Base-by-base conservation (phyloP, 2,113 vertebrate species). In the Bostrychus sinensis region DNA sequence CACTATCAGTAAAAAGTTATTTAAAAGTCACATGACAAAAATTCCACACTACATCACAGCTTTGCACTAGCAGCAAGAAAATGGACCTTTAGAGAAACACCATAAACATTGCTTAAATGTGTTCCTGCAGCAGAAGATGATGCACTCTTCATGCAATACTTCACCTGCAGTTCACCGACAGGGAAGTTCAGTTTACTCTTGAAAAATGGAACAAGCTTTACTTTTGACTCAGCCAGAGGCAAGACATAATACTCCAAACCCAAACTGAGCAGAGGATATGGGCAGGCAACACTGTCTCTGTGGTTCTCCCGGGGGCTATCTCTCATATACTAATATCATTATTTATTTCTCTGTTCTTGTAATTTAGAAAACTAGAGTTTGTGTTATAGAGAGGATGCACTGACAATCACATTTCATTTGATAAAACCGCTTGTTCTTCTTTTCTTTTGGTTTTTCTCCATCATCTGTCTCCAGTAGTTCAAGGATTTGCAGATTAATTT, bases 151-250 rank as follows among this genome's bases (percentile, higher is more conserved):
- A 66, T 37, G 64, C 61, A 69, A 72, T 45, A 41, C 53, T 67
- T 53, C 66, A 70, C 66, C 66, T 74, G 25, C 32, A 78, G 50
- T 71, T 62, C 65, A 75, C 41, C 54, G 38, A 57, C 37, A 59
- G 55, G 37, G 45, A 57, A 50, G 59, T 36, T 68, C 20, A 58
- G 70, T 81, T 80, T 62, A 62, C 46, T 66, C 76, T 50, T 73
- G 55, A 67, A 78, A 78, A 82, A 86, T 79, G 53, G 70, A 75
- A 70, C 65, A 75, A 59, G 70, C 56, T 63, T 77, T 69, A 57
- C 75, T 74, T 70, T 66, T 65, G 55, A 70, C 60, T 68, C 72
- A 66, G 65, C 71, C 62, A 22, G 71, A 56, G 77, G 68, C 74
- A 2, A 70, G 63, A 80, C 50, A 54, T 64, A 71, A 70, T 59